These are phyloP conservation scores for Augochlorella aurata DNA, from an alignment of 2,888 invertebrate species.

Conservation along the genomic window DNA sequence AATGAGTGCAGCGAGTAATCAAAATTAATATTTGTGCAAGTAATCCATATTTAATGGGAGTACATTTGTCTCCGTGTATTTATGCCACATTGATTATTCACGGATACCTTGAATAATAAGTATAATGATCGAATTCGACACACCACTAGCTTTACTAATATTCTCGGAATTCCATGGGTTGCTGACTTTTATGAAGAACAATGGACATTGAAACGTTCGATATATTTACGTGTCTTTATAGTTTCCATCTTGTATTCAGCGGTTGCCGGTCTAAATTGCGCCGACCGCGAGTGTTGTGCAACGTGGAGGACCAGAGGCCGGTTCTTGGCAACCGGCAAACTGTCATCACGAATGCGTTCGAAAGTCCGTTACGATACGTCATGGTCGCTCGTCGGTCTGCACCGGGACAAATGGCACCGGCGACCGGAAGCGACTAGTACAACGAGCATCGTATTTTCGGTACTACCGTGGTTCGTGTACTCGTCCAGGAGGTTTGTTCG, in stretches of 20 bases:
- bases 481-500: constrained; percentile 63
- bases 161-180: background rate
- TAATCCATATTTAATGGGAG: too few relatives aligned
- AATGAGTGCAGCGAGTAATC: too few relatives aligned
- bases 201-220: constrained; percentile 2
- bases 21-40: too few relatives aligned
- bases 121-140: too few relatives aligned
- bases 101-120: too few relatives aligned
- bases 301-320: background rate
- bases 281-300: background rate
- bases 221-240: background rate
- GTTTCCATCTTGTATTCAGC: background rate
- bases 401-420: constrained; percentile 34
- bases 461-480: constrained; percentile 9
- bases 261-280: background rate
- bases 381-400: constrained; percentile 1
- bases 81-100: too few relatives aligned
- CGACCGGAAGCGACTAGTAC: constrained; percentile 38
- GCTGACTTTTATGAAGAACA: background rate
- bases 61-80: too few relatives aligned
- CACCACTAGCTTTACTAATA: too few relatives aligned
- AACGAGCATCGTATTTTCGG: constrained; percentile 35
- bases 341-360: background rate
- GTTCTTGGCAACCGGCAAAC: background rate
- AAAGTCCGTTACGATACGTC: constrained; percentile 39